A percentile compares a stretch with the other conserved stretches of the same genome.
Conservation (phyloP, 2,888 invertebrate species). For the Cremastinae sp. region DNA sequence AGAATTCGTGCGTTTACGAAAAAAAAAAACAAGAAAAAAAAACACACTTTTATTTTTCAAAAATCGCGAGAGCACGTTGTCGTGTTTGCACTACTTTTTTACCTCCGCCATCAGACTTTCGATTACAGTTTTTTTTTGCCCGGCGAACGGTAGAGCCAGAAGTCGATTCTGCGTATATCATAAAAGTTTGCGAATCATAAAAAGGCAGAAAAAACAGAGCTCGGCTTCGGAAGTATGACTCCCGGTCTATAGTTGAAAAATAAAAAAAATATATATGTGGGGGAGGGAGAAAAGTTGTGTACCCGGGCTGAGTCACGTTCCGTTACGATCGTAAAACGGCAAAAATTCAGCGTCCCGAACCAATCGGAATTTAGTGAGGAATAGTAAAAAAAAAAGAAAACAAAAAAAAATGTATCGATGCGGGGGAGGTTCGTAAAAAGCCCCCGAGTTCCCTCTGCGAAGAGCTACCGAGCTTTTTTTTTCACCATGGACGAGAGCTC, state of each 20-base stretch:
- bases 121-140: neutral
- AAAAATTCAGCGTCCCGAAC: conserved; percentile 45
- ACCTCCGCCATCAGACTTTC: neutral
- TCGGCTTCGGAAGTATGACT: neutral
- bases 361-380: conserved; percentile 55
- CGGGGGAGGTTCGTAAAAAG: conserved; percentile 49
- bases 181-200: conserved; percentile 6
- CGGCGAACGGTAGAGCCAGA: neutral
- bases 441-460: neutral
- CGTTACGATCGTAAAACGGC: conserved; percentile 51
- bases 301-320: conserved; percentile 28
- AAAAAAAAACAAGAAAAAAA: too few relatives aligned
- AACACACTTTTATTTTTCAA: neutral
- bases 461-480: conserved; percentile 36
- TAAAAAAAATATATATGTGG: too few relatives aligned
- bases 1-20: neutral
- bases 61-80: neutral
- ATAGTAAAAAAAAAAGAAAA: conserved; percentile 42
- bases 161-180: neutral
- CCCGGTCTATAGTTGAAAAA: conserved; percentile 1
- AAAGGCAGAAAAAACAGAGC: neutral
- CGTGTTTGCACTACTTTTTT: neutral
- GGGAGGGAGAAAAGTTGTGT: conserved; percentile 20
- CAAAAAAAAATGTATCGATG: conserved; percentile 44
- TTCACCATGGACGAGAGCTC: too few relatives aligned